Conservation (phyloP, 2,113 vertebrate genomes). For the Colius striatus region DNA sequence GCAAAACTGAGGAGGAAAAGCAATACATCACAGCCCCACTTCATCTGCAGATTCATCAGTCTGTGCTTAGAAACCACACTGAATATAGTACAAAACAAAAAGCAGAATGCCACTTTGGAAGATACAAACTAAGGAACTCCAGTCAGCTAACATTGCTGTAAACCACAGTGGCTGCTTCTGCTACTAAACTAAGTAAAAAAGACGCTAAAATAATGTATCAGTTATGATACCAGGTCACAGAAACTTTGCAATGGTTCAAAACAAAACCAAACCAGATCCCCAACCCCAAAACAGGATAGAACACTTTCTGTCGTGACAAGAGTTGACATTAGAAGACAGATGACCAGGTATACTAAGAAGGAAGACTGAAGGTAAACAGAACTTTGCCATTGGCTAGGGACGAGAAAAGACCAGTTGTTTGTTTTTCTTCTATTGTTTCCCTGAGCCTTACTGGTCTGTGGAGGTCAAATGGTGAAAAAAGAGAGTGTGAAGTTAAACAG, state of each 20-base stretch:
- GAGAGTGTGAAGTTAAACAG: background rate
- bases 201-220: background rate
- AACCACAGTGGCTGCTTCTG: background rate
- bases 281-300: background rate
- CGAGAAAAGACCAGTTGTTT: background rate
- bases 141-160: background rate
- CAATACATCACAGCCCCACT: background rate
- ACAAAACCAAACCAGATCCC: background rate
- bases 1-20: background rate
- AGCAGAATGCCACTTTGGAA: background rate
- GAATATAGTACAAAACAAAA: background rate
- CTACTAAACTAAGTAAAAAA: background rate
- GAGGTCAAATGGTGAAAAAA: background rate
- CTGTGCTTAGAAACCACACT: background rate
- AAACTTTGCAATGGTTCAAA: background rate
- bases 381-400: background rate
- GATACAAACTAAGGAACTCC: background rate
- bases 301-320: background rate
- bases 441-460: background rate
- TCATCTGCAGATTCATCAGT: background rate
- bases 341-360: background rate
- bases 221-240: background rate
- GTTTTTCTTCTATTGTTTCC: background rate
- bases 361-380: background rate
- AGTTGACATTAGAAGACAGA: background rate